Conservation (phyloP, 1,140 invertebrate genomes). For the Samia ricini region DNA sequence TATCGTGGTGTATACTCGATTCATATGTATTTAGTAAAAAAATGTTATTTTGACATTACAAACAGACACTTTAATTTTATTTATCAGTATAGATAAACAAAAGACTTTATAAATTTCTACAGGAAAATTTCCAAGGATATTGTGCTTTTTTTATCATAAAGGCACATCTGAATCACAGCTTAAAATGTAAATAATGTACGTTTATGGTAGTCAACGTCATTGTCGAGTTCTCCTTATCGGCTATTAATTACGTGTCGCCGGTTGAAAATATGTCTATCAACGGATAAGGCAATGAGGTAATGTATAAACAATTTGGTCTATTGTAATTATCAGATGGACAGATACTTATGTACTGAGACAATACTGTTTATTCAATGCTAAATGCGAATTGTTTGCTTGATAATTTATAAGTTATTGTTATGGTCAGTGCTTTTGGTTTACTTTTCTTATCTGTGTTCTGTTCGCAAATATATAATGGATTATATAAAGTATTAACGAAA, state of each 20-base stretch:
- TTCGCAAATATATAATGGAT: no score
- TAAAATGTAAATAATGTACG: constrained; percentile 14
- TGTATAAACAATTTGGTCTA: constrained; percentile 4
- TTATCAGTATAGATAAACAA: no score
- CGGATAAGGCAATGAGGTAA: constrained; percentile 12
- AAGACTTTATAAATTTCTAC: background rate
- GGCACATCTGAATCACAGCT: background rate
- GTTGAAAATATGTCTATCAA: constrained; percentile 6
- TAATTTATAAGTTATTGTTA: no score
- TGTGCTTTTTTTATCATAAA: background rate
- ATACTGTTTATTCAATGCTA: background rate
- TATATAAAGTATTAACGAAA: no score
- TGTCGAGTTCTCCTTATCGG: constrained; percentile 2
- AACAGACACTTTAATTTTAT: no score
- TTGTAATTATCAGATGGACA: constrained; percentile 6
- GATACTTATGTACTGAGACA: background rate
- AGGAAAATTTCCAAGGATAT: background rate
- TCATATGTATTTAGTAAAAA: no score
- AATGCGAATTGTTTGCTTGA: background rate
- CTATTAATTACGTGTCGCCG: constrained; percentile 2
- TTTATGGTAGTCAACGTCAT: constrained; percentile 6
- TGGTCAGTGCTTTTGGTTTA: no score
- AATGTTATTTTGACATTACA: no score
- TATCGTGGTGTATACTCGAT: no score
- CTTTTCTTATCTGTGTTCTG: no score